Base-by-base conservation (phyloP, 2,113 vertebrate species). In the Malurus melanocephalus region DNA sequence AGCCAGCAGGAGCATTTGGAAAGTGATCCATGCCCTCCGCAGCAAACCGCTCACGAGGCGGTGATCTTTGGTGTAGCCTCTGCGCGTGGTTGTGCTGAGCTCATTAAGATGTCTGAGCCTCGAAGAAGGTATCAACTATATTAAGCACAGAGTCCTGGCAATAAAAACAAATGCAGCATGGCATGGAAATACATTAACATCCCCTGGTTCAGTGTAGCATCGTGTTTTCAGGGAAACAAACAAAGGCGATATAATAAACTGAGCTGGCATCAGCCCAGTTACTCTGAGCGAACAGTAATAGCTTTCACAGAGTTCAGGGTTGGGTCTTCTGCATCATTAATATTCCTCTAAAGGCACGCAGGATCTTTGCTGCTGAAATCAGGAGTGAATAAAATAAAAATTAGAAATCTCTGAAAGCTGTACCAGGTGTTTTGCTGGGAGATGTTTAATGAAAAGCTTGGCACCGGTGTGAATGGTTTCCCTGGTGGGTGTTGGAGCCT, bases 111-210 rank as follows among this genome's bases (percentile, higher is more conserved):
- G 62, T 79, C 86, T 90, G 26, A 16, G 43, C 51, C 60, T 67
- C 15, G 0, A 83, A 65, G 90, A 95, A 95, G 74, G 86, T 65
- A 90, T 60, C 60, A 68, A 32, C 80, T 90, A 7, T 87, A 71
- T 79, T 92, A 89, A 85, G 45, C 26, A 74, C 2, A 0, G 85
- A 87, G 71, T 59, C 69, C 67, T 89, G 74, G 77, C 75, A 90
- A 59, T 90, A 89, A 94, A 95, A 95, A 67, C 87, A 92, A 95
- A 93, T 87, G 87, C 85, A 90, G 82, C 80, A 71, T 88, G 87
- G 77, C 83, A 46, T 35, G 55, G 88, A 79, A 88, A 90, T 78
- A 32, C 73, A 69, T 91, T 89, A 91, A 55, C 62, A 51, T 80
- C 68, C 30, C 87, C 35, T 56, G 78, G 59, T 82, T 94, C 60